Percentiles rank a stretch among this genome's conserved stretches.
These are phyloP conservation scores for Osedax fenrisi DNA, from an alignment of 2,888 invertebrate species.

Conservation along the genomic window DNA sequence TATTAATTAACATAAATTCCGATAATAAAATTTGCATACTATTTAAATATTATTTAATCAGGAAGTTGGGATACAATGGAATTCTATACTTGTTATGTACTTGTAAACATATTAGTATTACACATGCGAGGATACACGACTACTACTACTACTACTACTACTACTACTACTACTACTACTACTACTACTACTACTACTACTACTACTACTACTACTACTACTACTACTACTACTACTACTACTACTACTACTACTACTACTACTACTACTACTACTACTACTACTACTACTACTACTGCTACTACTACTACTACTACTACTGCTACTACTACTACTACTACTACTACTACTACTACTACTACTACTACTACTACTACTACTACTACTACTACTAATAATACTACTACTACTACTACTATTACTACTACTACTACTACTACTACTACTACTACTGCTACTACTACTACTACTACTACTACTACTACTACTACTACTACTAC, in stretches of 20 bases:
- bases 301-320: not conserved
- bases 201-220: not conserved
- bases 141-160: not conserved
- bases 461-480: not conserved
- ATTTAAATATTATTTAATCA: too few species aligned
- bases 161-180: not conserved
- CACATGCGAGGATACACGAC: too few species aligned
- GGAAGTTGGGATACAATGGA: too few species aligned
- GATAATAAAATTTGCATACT: too few species aligned
- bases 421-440: not conserved
- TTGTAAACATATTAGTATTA: too few species aligned
- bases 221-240: not conserved
- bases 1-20: too few species aligned
- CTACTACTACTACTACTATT: not conserved
- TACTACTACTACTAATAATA: not conserved
- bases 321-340: not conserved
- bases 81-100: too few species aligned
- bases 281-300: not conserved
- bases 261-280: not conserved
- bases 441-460: not conserved
- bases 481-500: not conserved
- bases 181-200: not conserved
- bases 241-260: not conserved
- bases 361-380: not conserved
- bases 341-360: not conserved